Conservation (phyloP, 2,113 vertebrate species). For the Eretmochelys imbricata region DNA sequence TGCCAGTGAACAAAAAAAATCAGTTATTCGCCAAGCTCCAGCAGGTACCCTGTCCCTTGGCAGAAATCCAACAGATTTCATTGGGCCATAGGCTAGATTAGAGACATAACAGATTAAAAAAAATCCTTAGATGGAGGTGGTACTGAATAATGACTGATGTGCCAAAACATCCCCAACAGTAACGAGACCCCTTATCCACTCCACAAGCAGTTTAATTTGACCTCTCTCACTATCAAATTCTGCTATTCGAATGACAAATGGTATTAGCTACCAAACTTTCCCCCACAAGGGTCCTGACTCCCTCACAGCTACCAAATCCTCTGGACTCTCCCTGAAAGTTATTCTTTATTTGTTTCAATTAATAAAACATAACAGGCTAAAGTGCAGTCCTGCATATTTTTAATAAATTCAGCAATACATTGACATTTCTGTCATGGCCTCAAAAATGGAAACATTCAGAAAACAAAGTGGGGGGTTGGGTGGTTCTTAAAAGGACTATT, state of each 20-base stretch:
- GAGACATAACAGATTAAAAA: not conserved
- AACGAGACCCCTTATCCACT: not conserved
- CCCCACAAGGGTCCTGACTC: not conserved
- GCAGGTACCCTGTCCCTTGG: accelerated
- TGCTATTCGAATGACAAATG: not conserved
- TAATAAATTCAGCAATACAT: not conserved
- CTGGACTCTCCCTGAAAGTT: not conserved
- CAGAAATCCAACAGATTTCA: not conserved
- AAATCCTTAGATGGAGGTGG: not conserved
- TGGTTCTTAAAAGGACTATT: not conserved
- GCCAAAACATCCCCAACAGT: not conserved
- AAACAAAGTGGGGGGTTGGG: not conserved
- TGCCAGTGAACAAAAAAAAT: not conserved
- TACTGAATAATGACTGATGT: not conserved
- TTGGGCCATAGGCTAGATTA: not conserved
- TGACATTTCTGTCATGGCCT: not conserved
- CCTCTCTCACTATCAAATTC: not conserved
- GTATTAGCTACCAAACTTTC: not conserved
- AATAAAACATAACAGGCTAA: not conserved
- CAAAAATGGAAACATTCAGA: not conserved
- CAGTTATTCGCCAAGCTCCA: not conserved
- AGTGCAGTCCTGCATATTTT: not conserved
- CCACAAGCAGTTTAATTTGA: not conserved
- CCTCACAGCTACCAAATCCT: not conserved
- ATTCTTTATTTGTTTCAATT: not conserved